phyloP scores from a whole-genome alignment of 2,888 invertebrate species.

The Agriopis aurantiaria region DNA sequence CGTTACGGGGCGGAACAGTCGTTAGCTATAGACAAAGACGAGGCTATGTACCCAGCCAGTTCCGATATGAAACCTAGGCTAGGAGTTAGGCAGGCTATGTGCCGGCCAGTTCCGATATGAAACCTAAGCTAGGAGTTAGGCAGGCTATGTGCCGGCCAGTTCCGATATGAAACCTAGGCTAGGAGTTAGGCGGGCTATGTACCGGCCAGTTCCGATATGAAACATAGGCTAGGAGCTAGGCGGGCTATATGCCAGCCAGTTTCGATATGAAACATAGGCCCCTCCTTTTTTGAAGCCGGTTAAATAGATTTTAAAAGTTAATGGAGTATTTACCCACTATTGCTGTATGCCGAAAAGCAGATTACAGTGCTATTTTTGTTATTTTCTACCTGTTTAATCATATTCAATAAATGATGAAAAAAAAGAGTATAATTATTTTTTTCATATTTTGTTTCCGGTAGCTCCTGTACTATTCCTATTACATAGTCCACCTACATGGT shows the following conservation, averaged over 20 bases:
- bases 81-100: constrained; percentile 46
- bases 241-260: constrained; percentile 6
- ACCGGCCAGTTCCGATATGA: constrained; percentile 60
- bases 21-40: constrained; percentile 79
- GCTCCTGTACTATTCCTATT: constrained; percentile 11
- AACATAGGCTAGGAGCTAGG: constrained; percentile 49
- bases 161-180: constrained; percentile 51
- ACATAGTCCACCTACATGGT: constrained; percentile 30
- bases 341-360: too few relatives aligned
- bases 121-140: constrained; percentile 50
- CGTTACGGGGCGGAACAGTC: constrained; percentile 80
- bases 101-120: constrained; percentile 60
- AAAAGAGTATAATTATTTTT: too few relatives aligned
- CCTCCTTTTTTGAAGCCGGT: too few relatives aligned
- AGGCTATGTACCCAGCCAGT: constrained; percentile 75
- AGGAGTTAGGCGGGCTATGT: constrained; percentile 45
- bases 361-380: too few relatives aligned
- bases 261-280: too few relatives aligned
- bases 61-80: constrained; percentile 51
- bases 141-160: constrained; percentile 55
- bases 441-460: neutral
- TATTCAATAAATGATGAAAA: too few relatives aligned
- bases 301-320: neutral
- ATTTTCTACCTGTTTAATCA: too few relatives aligned
- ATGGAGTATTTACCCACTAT: too few relatives aligned